Evolutionary conservation across 2,113 vertebrate genomes (phyloP).

Genomic region (Petroica traversi): DNA sequence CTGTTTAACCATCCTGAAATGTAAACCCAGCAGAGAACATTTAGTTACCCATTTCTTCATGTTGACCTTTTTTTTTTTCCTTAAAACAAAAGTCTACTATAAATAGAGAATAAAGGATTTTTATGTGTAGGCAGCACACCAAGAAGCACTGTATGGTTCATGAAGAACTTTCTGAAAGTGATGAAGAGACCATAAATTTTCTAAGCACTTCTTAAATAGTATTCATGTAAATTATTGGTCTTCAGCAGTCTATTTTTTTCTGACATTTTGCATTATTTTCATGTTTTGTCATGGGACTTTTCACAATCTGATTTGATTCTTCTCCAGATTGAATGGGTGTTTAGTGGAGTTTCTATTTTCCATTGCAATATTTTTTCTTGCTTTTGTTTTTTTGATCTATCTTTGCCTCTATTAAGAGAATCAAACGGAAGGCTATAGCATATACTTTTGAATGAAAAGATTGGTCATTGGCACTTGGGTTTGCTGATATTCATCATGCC

Average conservation of each 20-base stretch:
- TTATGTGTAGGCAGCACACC: background rate
- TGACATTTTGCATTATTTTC: background rate
- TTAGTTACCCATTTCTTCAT: background rate
- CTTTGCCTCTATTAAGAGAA: background rate
- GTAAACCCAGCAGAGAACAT: background rate
- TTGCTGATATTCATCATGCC: background rate
- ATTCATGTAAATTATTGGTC: background rate
- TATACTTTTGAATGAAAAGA: background rate
- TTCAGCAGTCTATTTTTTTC: background rate
- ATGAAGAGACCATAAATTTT: background rate
- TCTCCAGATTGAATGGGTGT: background rate
- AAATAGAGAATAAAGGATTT: background rate
- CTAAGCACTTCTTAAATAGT: background rate
- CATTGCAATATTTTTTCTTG: background rate
- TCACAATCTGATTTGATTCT: background rate
- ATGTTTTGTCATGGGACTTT: background rate
- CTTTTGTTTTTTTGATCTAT: background rate
- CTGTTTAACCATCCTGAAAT: constrained; percentile 7
- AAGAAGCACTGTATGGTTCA: background rate
- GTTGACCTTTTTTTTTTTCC: background rate
- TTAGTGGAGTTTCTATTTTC: background rate
- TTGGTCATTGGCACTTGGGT: background rate
- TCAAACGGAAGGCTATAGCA: background rate
- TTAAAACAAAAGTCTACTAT: background rate
- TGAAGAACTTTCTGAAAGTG: background rate